A percentile compares a stretch with the other conserved stretches of the same genome.
These are phyloP conservation scores for Pristionchus japonicus DNA, from an alignment of 2,888 invertebrate genomes.

Conservation along the genomic window DNA sequence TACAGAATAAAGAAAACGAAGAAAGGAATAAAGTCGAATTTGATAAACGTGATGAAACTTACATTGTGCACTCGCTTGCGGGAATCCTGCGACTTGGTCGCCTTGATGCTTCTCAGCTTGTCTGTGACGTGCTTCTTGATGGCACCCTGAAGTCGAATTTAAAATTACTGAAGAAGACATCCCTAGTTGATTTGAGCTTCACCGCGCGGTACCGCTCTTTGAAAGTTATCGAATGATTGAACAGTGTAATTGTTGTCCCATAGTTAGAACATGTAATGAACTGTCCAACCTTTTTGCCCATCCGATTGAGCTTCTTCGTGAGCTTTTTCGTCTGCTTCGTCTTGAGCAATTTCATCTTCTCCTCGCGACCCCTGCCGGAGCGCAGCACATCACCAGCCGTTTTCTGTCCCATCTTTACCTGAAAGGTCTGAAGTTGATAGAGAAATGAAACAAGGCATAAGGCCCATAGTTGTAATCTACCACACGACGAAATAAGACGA, in stretches of 20 bases:
- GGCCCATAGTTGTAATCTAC: conserved; percentile 90
- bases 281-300: conserved; percentile 57
- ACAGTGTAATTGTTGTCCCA: not conserved
- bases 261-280: too few relatives aligned
- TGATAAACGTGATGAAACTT: not conserved
- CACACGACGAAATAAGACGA: not conserved
- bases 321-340: conserved; percentile 58
- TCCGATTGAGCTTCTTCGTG: conserved; percentile 54
- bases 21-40: too few relatives aligned
- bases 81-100: conserved; percentile 52
- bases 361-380: conserved; percentile 47
- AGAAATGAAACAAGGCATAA: not conserved
- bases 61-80: conserved; percentile 56
- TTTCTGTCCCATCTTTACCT: conserved; percentile 14
- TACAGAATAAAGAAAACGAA: too few relatives aligned
- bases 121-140: conserved; percentile 56
- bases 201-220: too few relatives aligned
- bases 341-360: conserved; percentile 62
- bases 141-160: not conserved
- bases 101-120: conserved; percentile 58
- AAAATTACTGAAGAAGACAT: too few relatives aligned
- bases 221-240: too few relatives aligned
- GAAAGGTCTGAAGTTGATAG: not conserved
- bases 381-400: conserved; percentile 14
- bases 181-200: too few relatives aligned